Conservation (phyloP, 2,888 invertebrate genomes). For the Tipula confusa region DNA sequence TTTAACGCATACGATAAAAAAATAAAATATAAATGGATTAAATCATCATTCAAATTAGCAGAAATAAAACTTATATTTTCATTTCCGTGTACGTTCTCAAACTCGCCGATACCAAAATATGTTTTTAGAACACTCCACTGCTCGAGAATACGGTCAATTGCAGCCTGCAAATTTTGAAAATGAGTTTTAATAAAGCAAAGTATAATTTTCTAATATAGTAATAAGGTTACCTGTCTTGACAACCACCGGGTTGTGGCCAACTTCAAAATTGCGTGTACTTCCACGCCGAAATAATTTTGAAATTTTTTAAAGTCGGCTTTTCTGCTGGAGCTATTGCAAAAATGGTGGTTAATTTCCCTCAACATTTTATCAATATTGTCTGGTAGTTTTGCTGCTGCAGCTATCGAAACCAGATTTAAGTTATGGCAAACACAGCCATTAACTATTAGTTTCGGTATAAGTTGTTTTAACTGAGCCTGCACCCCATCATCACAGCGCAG, state of each 20-base stretch:
- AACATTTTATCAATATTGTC: not conserved
- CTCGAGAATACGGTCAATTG: slow-evolving; percentile 30
- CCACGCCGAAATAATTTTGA: not conserved
- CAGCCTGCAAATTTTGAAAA: not conserved
- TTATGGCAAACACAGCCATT: slow-evolving; percentile 30
- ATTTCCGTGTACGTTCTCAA: not conserved
- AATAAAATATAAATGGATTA: not conserved
- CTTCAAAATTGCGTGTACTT: slow-evolving; percentile 27
- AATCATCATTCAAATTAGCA: not conserved
- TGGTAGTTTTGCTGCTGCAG: slow-evolving; percentile 8
- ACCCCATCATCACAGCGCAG: slow-evolving; percentile 35
- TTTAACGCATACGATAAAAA: too few relatives aligned
- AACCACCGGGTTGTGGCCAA: slow-evolving; percentile 15
- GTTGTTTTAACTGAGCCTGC: slow-evolving; percentile 33
- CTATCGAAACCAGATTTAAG: slow-evolving; percentile 4
- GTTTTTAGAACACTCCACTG: not conserved
- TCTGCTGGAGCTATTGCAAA: slow-evolving; percentile 26
- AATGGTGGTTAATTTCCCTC: slow-evolving; percentile 31
- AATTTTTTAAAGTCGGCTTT: slow-evolving; percentile 26
- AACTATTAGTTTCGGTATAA: slow-evolving; percentile 20
- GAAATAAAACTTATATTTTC: slow-evolving; percentile 3
- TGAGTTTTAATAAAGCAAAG: not conserved
- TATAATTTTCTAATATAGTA: not conserved
- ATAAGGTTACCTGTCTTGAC: not conserved
- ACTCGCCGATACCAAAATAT: not conserved